Evolutionary conservation across 2,113 vertebrate genomes (phyloP).

Genomic region (Noctilio leporinus): DNA sequence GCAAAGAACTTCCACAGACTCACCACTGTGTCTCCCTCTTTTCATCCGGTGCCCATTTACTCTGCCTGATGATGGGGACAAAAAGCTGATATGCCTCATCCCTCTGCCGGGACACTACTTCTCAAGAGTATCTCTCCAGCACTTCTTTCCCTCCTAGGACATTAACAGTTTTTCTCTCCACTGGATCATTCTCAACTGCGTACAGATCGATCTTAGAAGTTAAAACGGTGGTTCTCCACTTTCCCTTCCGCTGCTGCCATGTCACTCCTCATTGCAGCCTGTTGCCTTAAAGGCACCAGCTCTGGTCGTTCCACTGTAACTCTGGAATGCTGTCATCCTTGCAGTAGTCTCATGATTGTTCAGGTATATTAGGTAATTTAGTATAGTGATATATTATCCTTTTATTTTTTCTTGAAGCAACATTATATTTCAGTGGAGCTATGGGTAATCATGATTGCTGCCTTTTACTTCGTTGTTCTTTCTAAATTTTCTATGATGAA

Average conservation of each 20-base stretch:
- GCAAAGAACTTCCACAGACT: not conserved
- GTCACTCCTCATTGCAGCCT: not conserved
- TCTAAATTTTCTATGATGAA: conserved; percentile 68
- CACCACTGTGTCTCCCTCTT: not conserved
- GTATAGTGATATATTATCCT: not conserved
- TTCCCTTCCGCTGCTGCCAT: not conserved
- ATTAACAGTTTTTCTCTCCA: not conserved
- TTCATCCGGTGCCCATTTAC: not conserved
- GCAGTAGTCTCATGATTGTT: not conserved
- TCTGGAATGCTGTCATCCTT: not conserved
- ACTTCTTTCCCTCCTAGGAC: not conserved
- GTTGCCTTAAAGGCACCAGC: not conserved
- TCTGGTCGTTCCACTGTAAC: not conserved
- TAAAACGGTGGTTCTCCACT: not conserved
- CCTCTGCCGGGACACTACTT: not conserved
- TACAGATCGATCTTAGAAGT: not conserved
- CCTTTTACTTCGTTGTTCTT: conserved; percentile 62
- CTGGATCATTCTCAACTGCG: not conserved
- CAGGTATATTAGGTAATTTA: not conserved
- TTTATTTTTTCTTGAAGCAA: not conserved
- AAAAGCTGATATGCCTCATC: rapidly evolving
- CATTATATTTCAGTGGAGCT: not conserved
- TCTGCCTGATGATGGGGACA: not conserved
- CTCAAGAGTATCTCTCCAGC: rapidly evolving
- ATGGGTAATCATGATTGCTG: conserved; percentile 44